phyloP scores from a whole-genome alignment of 2,888 invertebrate species.

The Aspidapion aeneum region DNA sequence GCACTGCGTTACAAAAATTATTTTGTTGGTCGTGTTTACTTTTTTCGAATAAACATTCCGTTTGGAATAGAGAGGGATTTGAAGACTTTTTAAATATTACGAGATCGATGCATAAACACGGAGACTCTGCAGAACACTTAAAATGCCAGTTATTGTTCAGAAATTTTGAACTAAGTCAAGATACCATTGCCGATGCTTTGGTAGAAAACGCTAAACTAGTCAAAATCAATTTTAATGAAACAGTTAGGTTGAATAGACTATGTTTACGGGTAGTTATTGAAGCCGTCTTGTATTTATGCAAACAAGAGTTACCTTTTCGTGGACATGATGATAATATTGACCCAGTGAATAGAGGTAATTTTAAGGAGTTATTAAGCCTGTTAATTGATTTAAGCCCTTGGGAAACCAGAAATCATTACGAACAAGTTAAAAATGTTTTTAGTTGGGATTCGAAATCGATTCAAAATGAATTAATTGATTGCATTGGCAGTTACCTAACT shows the following conservation, averaged over 20 bases:
- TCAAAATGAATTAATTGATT: constrained; percentile 27
- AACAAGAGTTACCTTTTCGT: constrained; percentile 21
- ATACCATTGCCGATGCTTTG: constrained; percentile 13
- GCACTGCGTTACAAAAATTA: constrained; percentile 8
- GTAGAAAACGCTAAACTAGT: constrained; percentile 15
- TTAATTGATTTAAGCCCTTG: constrained; percentile 16
- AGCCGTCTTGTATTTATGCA: constrained; percentile 19
- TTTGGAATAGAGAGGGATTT: constrained; percentile 19
- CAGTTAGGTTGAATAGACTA: constrained; percentile 14
- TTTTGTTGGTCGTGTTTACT: constrained; percentile 26
- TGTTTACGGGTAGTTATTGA: constrained; percentile 11
- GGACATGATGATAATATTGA: neutral
- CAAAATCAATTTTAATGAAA: constrained; percentile 19
- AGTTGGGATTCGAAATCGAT: constrained; percentile 21
- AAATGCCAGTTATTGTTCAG: constrained; percentile 15
- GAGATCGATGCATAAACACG: constrained; percentile 15
- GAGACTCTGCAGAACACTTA: constrained; percentile 19
- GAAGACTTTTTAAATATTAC: constrained; percentile 13
- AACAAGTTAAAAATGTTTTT: too few species aligned
- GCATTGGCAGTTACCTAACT: constrained; percentile 27
- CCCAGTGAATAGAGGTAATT: constrained; percentile 14
- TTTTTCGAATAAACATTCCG: constrained; percentile 12
- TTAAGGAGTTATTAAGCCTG: constrained; percentile 21
- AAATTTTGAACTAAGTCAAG: constrained; percentile 16
- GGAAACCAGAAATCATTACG: constrained; percentile 23